Evolutionary conservation across 2,888 invertebrate species (phyloP).

Genomic region (Lathronympha strigana): DNA sequence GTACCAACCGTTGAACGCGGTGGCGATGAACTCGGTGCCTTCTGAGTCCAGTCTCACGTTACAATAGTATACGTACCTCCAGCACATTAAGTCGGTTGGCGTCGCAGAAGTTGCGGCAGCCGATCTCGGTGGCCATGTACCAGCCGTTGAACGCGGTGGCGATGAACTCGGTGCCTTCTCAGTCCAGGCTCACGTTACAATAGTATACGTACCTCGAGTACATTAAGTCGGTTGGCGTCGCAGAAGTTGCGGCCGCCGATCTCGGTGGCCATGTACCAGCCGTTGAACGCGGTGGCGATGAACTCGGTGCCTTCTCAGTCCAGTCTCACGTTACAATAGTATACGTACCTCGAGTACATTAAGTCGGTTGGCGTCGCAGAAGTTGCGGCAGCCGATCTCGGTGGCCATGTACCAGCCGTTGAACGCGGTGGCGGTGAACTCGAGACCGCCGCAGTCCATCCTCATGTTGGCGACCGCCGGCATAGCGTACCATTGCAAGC

Average conservation of each 20-base stretch:
- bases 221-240: no score
- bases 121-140: constrained; percentile 99
- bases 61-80: no score
- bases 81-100: no score
- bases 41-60: constrained; percentile 97
- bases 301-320: constrained; percentile 98
- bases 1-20: constrained; percentile 98
- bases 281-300: constrained; percentile 96
- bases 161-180: constrained; percentile 96
- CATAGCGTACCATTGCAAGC: constrained; percentile 93
- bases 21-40: constrained; percentile 95
- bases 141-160: constrained; percentile 98
- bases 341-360: constrained; percentile 92
- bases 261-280: constrained; percentile 99
- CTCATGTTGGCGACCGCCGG: constrained; percentile 97
- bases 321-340: constrained; percentile 90
- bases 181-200: constrained; percentile 96
- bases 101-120: constrained; percentile 95
- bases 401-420: constrained; percentile 99
- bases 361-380: constrained; percentile 93
- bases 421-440: constrained; percentile 96
- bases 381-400: constrained; percentile 96
- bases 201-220: no score
- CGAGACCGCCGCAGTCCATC: constrained; percentile 96
- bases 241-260: constrained; percentile 96